Percentiles rank a stretch among this genome's conserved stretches.
These are phyloP conservation scores for Hapalemur alaotrensis DNA, from an alignment of 2,797 vertebrate genomes.

Conservation along the genomic window DNA sequence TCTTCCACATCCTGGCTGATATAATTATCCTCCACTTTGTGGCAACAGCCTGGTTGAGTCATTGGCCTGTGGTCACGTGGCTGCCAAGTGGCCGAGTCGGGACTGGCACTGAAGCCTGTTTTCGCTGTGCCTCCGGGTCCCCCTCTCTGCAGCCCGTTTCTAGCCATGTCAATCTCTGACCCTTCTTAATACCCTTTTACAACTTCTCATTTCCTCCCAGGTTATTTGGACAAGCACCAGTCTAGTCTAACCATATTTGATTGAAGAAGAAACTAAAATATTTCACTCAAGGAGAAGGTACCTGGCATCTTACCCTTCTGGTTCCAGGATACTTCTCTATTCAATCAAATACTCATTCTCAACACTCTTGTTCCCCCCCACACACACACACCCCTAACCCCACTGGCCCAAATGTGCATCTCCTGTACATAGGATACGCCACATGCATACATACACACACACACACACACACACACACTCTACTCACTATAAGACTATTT, in stretches of 20 bases:
- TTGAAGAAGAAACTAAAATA: not conserved
- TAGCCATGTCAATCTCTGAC: not conserved
- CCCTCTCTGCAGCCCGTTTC: not conserved
- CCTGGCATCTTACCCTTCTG: not conserved
- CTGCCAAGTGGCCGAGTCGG: not conserved
- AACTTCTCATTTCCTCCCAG: not conserved
- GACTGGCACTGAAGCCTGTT: not conserved
- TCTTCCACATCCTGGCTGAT: not conserved
- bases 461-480: fast-evolving
- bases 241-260: not conserved
- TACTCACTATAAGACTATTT: not conserved
- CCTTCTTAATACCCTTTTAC: not conserved
- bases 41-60: not conserved
- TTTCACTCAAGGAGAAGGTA: not conserved
- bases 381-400: not conserved
- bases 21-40: not conserved
- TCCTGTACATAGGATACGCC: not conserved
- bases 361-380: not conserved
- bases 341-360: not conserved
- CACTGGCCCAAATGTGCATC: not conserved
- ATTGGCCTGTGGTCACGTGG: not conserved
- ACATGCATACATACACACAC: fast-evolving
- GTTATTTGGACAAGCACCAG: not conserved
- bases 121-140: not conserved
- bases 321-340: not conserved